A percentile compares a stretch with the other conserved stretches of the same genome.
These are phyloP conservation scores for Epiblema foenella DNA, from an alignment of 2,888 invertebrate species.

Conservation along the genomic window DNA sequence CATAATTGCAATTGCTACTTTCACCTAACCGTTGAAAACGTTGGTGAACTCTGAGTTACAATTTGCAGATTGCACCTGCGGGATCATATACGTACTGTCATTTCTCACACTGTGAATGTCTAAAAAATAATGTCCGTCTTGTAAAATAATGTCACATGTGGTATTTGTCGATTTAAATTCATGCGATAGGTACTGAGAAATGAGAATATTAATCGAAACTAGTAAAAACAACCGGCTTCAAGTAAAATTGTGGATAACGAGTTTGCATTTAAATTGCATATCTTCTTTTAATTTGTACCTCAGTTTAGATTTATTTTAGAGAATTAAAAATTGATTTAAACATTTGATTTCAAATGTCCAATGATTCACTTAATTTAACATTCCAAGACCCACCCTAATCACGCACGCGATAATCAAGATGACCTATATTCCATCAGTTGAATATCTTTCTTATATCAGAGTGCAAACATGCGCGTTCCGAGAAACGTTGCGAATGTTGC, in stretches of 20 bases:
- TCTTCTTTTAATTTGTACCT: not conserved
- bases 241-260: not conserved
- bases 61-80: not conserved
- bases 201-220: not conserved
- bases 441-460: slow-evolving; percentile 46
- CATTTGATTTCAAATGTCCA: not conserved
- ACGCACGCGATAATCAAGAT: slow-evolving; percentile 36
- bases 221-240: not conserved
- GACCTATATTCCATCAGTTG: slow-evolving; percentile 45
- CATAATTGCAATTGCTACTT: too few relatives aligned
- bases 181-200: not conserved
- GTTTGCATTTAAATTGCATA: not conserved
- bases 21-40: too few relatives aligned
- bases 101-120: not conserved
- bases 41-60: not conserved
- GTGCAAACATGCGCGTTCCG: slow-evolving; percentile 57
- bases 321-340: not conserved
- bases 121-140: too few relatives aligned
- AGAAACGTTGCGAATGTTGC: slow-evolving; percentile 56
- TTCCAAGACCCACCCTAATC: slow-evolving; percentile 36
- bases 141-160: not conserved
- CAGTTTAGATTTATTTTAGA: not conserved
- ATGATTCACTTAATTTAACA: slow-evolving; percentile 33
- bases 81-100: not conserved
- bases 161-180: too few relatives aligned